Percentiles rank a stretch among this genome's conserved stretches.
Evolutionary conservation across 1,140 invertebrate genomes (phyloP).

Genomic region (Drosophila kepulauana): DNA sequence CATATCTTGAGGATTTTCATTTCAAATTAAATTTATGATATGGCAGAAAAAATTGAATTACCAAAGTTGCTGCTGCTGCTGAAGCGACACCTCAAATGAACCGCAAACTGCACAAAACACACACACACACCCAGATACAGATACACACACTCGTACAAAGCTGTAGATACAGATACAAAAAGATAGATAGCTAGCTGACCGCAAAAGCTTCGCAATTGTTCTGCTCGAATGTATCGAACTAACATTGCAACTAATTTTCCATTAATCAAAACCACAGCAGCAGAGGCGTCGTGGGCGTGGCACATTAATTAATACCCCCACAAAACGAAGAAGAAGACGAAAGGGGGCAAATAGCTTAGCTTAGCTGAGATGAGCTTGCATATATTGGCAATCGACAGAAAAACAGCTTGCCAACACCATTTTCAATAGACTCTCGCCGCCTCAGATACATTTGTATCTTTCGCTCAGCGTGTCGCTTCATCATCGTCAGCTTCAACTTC

Average conservation of each 20-base stretch:
- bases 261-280: constrained; percentile 66
- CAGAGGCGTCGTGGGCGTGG: constrained; percentile 38
- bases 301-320: constrained; percentile 65
- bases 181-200: constrained; percentile 17
- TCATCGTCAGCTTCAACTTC: constrained; percentile 24
- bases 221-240: constrained; percentile 11
- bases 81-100: constrained; percentile 67
- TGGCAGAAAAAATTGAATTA: constrained; percentile 76
- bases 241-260: constrained; percentile 46
- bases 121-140: background rate
- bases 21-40: constrained; percentile 84
- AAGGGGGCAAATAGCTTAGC: background rate
- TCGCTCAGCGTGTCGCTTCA: constrained; percentile 45
- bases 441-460: constrained; percentile 53
- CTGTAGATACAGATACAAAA: constrained; percentile 1
- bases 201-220: constrained; percentile 26
- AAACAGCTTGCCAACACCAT: constrained; percentile 31
- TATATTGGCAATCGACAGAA: constrained; percentile 46
- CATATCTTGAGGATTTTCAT: constrained; percentile 79
- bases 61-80: constrained; percentile 2
- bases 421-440: constrained; percentile 30
- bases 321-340: background rate
- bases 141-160: background rate
- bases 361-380: constrained; percentile 63
- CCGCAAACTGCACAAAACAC: constrained; percentile 39